Percentiles rank a stretch among this genome's conserved stretches.
Conservation (phyloP, 1,140 invertebrate species). For the Gonatopus flavifemur region DNA sequence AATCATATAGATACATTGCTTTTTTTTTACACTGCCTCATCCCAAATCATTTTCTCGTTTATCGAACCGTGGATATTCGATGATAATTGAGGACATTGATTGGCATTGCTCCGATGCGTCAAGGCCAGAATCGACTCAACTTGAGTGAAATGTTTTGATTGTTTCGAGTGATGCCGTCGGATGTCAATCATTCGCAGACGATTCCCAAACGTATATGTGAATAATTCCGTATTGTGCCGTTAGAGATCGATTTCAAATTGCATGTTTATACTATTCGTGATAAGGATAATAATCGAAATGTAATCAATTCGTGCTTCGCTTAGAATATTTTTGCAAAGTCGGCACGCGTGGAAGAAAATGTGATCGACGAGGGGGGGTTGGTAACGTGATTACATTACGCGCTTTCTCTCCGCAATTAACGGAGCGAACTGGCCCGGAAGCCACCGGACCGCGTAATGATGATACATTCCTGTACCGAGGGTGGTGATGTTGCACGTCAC, state of each 20-base stretch:
- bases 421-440: slow-evolving; percentile 27
- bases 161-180: slow-evolving; percentile 39
- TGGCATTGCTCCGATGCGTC: slow-evolving; percentile 35
- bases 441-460: slow-evolving; percentile 35
- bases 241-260: too few species aligned
- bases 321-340: slow-evolving; percentile 30
- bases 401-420: slow-evolving; percentile 36
- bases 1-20: too few species aligned
- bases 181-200: slow-evolving; percentile 38
- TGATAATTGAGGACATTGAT: slow-evolving; percentile 20
- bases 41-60: not conserved
- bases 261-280: too few species aligned
- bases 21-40: not conserved
- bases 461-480: slow-evolving; percentile 28
- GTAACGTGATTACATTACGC: slow-evolving; percentile 29
- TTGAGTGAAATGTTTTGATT: slow-evolving; percentile 41
- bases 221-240: slow-evolving; percentile 37
- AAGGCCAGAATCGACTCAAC: slow-evolving; percentile 32
- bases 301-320: too few species aligned
- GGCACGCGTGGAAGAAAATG: slow-evolving; percentile 3
- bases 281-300: too few species aligned
- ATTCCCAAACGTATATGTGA: slow-evolving; percentile 33
- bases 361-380: slow-evolving; percentile 5
- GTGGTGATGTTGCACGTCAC: too few species aligned
- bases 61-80: not conserved